A percentile compares a stretch with the other conserved stretches of the same genome.
These are phyloP conservation scores for Epinotia ramella DNA, from an alignment of 2,888 invertebrate genomes.

Conservation along the genomic window DNA sequence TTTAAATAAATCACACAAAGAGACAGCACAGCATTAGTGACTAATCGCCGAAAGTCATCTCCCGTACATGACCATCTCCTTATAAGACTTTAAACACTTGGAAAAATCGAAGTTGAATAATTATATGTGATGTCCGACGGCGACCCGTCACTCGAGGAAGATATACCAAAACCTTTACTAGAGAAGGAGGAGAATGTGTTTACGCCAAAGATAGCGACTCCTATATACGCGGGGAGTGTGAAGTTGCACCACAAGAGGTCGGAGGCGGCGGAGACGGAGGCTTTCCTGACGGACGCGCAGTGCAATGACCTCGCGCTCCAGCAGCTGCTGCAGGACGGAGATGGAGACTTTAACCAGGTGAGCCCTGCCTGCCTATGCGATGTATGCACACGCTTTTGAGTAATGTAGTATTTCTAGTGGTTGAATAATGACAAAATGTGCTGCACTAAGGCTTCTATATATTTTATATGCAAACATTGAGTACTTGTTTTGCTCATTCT, in stretches of 20 bases:
- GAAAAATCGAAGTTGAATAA: constrained; percentile 8
- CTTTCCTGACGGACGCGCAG: constrained; percentile 75
- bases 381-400: too few relatives aligned
- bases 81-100: constrained; percentile 29
- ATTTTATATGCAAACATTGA: neutral
- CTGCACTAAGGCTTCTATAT: neutral
- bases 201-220: constrained; percentile 78
- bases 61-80: constrained; percentile 27
- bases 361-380: constrained; percentile 40
- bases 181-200: constrained; percentile 79
- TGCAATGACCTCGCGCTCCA: constrained; percentile 78
- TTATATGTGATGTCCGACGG: constrained; percentile 82
- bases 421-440: too few relatives aligned
- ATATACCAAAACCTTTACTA: constrained; percentile 75
- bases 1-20: constrained; percentile 34
- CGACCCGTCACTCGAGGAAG: constrained; percentile 82
- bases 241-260: constrained; percentile 73
- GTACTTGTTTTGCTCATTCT: neutral
- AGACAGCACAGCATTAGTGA: constrained; percentile 35
- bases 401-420: too few relatives aligned
- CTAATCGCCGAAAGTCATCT: constrained; percentile 35
- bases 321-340: constrained; percentile 76
- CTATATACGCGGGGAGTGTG: constrained; percentile 74
- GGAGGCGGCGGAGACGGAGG: constrained; percentile 73
- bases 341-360: constrained; percentile 72